Evolutionary conservation across 2,888 invertebrate species (phyloP), one percentile per base, ranked within the genome.

Genomic region (Drosophila infuscata): DNA sequence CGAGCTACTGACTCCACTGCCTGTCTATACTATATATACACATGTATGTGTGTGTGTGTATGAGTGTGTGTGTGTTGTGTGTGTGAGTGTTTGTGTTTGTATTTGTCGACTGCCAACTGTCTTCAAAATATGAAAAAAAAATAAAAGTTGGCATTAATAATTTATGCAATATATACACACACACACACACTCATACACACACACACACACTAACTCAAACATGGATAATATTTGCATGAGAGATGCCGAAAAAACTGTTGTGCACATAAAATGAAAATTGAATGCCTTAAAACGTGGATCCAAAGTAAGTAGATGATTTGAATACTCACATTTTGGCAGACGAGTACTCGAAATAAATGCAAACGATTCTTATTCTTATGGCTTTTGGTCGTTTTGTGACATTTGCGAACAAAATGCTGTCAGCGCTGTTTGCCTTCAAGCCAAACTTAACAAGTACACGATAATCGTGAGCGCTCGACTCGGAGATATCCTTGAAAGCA

Each of bases 51-150:
- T 54, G 20, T 32, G 30, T 43, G 25, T 36, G 11, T 33, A 11
- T 12, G 32, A 32, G 46, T 66, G 61, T 70, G 38, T 43, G 41
- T 71, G 59, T 73, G 54, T 68, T 41, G 29, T 46, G 17, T 48
- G 1, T n/a, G 29, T 35, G 41, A 64, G 63, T 70, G 54, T 38
- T 51, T 70, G 61, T 74, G 63, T 64, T 63, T 74, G 58, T 81
- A 60, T 86, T 81, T 86, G 87, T 72, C 76, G 82, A 86, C 82
- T 86, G 84, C 72, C 81, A 83, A 86, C 88, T 86, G 89, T 86
- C 86, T 86, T 88, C 87, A 79, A 88, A 86, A 86, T 86, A 86
- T 88, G 83, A 83, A 83, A 86, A 86, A 83, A 86, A 88, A 88
- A 84, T 88, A 86, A 88, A 85, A 88, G 83, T 86, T 88, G 86